These are phyloP conservation scores for Bufo bufo DNA, from an alignment of 2,113 vertebrate genomes.

Conservation along the genomic window DNA sequence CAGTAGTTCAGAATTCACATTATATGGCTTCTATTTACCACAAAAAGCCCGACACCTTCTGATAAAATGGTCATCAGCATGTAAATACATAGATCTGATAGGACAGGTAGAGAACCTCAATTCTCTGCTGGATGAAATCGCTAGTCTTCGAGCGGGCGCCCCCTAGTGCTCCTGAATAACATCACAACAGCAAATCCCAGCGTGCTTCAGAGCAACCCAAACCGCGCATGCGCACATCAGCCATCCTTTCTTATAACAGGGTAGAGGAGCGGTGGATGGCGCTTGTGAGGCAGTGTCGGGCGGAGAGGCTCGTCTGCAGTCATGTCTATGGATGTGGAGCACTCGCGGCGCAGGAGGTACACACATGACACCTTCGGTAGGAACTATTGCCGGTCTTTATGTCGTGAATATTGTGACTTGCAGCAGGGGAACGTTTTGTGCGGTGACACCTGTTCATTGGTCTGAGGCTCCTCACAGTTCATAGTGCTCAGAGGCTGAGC, in stretches of 20 bases:
- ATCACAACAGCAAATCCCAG: neutral
- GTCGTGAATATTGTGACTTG: neutral
- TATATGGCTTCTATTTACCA: no score
- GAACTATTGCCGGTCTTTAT: neutral
- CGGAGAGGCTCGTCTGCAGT: no score
- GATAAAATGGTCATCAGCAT: no score
- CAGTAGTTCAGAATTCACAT: no score
- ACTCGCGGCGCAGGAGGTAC: constrained; percentile 42
- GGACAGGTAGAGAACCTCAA: no score
- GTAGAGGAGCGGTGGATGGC: neutral
- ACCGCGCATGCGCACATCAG: neutral
- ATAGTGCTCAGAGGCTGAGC: neutral
- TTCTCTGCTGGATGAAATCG: no score
- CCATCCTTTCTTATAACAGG: neutral
- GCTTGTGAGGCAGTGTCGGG: no score
- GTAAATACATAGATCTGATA: no score
- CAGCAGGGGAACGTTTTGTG: neutral
- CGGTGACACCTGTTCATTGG: neutral
- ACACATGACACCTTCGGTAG: constrained; percentile 62
- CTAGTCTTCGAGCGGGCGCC: neutral
- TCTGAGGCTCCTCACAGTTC: no score
- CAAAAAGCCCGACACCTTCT: no score
- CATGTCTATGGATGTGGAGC: constrained; percentile 50
- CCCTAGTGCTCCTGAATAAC: neutral
- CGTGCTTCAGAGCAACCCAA: neutral